Evolutionary conservation across 1,140 invertebrate species (phyloP).

Genomic region (Eciton burchellii): DNA sequence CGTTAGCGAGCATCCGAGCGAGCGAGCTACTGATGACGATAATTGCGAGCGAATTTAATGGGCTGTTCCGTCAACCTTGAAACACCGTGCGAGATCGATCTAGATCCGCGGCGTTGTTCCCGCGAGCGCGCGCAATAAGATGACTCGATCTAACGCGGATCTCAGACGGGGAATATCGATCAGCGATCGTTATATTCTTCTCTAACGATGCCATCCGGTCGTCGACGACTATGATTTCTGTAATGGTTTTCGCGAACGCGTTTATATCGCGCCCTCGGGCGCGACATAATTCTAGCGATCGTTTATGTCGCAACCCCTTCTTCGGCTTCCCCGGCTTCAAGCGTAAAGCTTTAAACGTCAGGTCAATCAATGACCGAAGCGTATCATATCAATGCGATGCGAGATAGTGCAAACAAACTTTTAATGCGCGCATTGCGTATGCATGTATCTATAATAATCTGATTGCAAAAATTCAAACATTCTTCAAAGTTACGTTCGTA

Average conservation of each 20-base stretch:
- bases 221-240: conserved; percentile 38
- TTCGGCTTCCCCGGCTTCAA: neutral
- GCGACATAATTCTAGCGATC: conserved; percentile 39
- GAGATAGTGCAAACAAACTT: neutral
- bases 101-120: conserved; percentile 23
- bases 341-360: neutral
- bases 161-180: conserved; percentile 46
- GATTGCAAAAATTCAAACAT: neutral
- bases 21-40: conserved; percentile 38
- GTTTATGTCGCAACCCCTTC: conserved; percentile 8
- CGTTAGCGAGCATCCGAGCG: conserved; percentile 32
- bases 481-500: too few species aligned
- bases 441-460: neutral
- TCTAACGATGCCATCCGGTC: conserved; percentile 21
- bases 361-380: neutral
- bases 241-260: conserved; percentile 50
- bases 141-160: conserved; percentile 27
- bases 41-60: conserved; percentile 45
- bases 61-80: conserved; percentile 52
- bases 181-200: conserved; percentile 36
- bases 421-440: too few species aligned
- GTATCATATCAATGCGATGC: too few species aligned
- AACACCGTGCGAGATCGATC: conserved; percentile 5
- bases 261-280: conserved; percentile 13
- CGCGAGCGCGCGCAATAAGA: neutral